Evolutionary conservation across 1,140 invertebrate genomes (phyloP), one percentile per base, ranked within the genome.

Genomic region (Holcopasites calliopsidis): DNA sequence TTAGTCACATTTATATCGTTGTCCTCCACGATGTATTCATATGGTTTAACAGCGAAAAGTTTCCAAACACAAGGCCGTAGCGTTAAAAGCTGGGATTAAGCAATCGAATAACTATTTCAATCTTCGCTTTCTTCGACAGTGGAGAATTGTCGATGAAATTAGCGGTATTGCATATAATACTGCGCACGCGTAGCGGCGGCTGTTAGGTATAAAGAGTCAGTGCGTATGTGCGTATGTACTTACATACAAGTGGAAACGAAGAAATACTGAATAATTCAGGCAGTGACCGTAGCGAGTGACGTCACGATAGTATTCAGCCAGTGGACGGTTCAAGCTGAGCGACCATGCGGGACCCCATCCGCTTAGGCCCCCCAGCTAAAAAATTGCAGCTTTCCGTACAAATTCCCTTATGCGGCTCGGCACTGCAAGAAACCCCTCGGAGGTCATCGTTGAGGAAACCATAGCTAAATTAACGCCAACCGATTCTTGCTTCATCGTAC

Each of bases 311-410:
- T 86, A 86, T 88, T 88, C 88, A 87, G 86, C 82, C 88, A 84
- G 87, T 86, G 86, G 86, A 79, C 86, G 85, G 90, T 91, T 91
- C 89, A 89, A 86, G 83, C 86, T 89, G 90, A 91, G 88, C 88
- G 83, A 79, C 90, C 90, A 91, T 90, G 90, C 88, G 87, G 82
- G 85, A 89, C 89, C 86, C 85, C 87, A 90, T 91, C 90, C 89
- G 80, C 80, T 84, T 52, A 49, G 64, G 52, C 42, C 49, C 58
- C 26, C 49, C 44, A 3, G 44, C 49, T 79, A 26, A 69, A 76
- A 83, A 83, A 79, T 83, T 83, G 82, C 82, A 83, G 74, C 81
- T 85, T 84, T 80, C 68, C 69, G 72, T 73, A 80, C 23, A 77
- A 78, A 74, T 76, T 75, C 64, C 40, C 66, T 50, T 58, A 7